A percentile compares a stretch with the other conserved stretches of the same genome.
These are phyloP conservation scores for Sinocyclocheilus anshuiensis DNA, from an alignment of 2,113 vertebrate species.

Conservation along the genomic window DNA sequence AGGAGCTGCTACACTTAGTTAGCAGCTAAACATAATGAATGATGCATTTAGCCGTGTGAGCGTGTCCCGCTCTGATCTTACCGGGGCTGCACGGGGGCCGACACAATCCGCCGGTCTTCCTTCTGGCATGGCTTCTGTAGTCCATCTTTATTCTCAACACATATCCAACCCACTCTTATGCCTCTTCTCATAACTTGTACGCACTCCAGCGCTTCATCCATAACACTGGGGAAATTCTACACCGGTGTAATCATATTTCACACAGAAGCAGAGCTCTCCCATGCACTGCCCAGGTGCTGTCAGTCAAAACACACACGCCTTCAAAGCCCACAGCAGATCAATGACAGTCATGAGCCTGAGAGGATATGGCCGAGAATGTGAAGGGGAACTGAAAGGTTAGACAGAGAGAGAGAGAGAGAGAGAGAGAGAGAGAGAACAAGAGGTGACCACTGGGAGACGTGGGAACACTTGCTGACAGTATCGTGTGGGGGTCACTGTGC, in stretches of 20 bases:
- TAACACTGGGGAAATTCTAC: constrained; percentile 19
- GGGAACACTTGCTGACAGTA: too few relatives aligned
- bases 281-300: not conserved
- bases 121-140: constrained; percentile 37
- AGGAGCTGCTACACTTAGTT: not conserved
- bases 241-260: constrained; percentile 21
- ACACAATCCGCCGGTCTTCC: constrained; percentile 4
- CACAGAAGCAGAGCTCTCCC: constrained; percentile 21
- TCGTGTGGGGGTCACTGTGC: too few relatives aligned
- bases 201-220: not conserved
- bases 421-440: not conserved
- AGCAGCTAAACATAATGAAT: too few relatives aligned
- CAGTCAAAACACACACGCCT: constrained; percentile 8
- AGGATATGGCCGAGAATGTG: not conserved
- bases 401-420: not conserved
- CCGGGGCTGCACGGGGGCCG: constrained; percentile 31
- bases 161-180: not conserved
- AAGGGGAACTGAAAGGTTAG: not conserved
- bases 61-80: not conserved
- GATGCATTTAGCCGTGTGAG: too few relatives aligned
- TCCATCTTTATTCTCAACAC: constrained; percentile 47
- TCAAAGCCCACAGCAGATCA: not conserved
- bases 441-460: too few relatives aligned
- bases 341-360: not conserved
- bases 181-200: not conserved